Evolutionary conservation across 1,140 invertebrate species (phyloP).

Genomic region (Cephus cinctus): DNA sequence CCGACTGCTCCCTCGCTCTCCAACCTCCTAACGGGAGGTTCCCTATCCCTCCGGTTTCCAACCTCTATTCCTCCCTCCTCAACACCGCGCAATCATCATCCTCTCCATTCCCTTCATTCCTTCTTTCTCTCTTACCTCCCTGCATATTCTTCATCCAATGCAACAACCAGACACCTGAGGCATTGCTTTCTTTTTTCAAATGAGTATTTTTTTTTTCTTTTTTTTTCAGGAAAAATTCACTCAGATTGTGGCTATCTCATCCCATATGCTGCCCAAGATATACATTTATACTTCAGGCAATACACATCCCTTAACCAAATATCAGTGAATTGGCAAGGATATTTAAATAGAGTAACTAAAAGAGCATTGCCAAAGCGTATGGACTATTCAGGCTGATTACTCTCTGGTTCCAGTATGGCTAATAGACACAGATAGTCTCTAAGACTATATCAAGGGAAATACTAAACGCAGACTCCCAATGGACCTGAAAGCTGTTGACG

Average conservation of each 20-base stretch:
- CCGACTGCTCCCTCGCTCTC: slow-evolving; percentile 22
- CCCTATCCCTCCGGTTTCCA: slow-evolving; percentile 22
- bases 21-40: slow-evolving; percentile 20
- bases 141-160: no score
- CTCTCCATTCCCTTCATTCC: slow-evolving; percentile 13
- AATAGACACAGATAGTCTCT: slow-evolving; percentile 5
- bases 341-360: background rate
- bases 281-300: no score
- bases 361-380: background rate
- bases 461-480: slow-evolving; percentile 37
- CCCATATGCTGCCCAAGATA: no score
- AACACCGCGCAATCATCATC: slow-evolving; percentile 4
- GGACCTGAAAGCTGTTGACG: slow-evolving; percentile 52
- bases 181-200: background rate
- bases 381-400: background rate
- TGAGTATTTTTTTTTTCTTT: slow-evolving; percentile 8
- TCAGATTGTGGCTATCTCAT: no score
- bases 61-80: slow-evolving; percentile 14
- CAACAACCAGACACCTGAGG: background rate
- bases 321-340: background rate
- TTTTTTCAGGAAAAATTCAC: no score
- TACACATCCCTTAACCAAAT: no score
- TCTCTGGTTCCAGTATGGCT: slow-evolving; percentile 8
- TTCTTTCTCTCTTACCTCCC: background rate
- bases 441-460: background rate